phyloP scores from a whole-genome alignment of 2,888 invertebrate genomes.

The Syrphus vitripennis region DNA sequence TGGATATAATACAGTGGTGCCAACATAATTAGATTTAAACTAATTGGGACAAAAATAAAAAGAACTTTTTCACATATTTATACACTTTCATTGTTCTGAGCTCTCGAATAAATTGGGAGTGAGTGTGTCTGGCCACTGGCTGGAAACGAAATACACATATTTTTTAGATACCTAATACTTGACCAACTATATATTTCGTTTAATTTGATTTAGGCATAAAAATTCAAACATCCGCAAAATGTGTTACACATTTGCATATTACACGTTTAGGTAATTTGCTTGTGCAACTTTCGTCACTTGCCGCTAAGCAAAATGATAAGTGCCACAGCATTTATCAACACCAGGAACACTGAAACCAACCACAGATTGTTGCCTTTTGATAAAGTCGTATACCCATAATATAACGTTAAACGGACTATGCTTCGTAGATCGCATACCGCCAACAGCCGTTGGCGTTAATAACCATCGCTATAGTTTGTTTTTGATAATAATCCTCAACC shows the following conservation, averaged over 20 bases:
- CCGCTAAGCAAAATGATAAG: slow-evolving; percentile 57
- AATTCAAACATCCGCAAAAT: slow-evolving; percentile 5
- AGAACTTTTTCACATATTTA: slow-evolving; percentile 33
- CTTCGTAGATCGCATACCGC: background rate
- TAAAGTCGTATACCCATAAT: slow-evolving; percentile 26
- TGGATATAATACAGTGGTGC: slow-evolving; percentile 34
- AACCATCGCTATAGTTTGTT: slow-evolving; percentile 63
- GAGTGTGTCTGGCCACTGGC: background rate
- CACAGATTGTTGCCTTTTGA: slow-evolving; percentile 54
- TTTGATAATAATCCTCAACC: slow-evolving; percentile 69
- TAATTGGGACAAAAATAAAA: slow-evolving; percentile 56
- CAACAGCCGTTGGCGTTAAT: slow-evolving; percentile 53
- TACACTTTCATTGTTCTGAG: slow-evolving; percentile 27
- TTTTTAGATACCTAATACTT: background rate
- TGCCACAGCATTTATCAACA: slow-evolving; percentile 31
- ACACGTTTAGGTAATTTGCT: slow-evolving; percentile 59
- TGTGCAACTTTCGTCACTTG: slow-evolving; percentile 66
- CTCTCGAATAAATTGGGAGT: background rate
- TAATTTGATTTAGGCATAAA: slow-evolving; percentile 51
- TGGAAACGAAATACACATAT: background rate
- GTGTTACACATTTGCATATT: slow-evolving; percentile 66
- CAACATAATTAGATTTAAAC: slow-evolving; percentile 64
- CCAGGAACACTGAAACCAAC: slow-evolving; percentile 41
- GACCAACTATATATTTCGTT: background rate
- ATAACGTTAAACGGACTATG: background rate